Percentiles rank a stretch among this genome's conserved stretches.
Evolutionary conservation across 1,140 invertebrate genomes (phyloP).

Genomic region (Anastrepha obliqua): DNA sequence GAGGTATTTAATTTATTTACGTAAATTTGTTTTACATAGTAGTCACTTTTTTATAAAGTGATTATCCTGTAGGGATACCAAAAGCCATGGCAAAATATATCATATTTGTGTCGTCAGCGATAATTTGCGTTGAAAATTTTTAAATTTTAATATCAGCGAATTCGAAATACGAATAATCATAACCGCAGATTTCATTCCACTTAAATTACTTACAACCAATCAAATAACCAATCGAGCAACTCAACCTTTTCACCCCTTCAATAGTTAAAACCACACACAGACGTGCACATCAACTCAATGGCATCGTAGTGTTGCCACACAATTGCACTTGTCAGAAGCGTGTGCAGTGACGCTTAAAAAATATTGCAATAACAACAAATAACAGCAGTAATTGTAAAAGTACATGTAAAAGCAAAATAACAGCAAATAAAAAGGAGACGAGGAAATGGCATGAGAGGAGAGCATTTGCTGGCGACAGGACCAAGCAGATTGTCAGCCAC

Average conservation of each 20-base stretch:
- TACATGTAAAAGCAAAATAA: not conserved
- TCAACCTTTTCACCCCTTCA: not conserved
- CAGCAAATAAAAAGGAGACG: not conserved
- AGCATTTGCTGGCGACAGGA: not conserved
- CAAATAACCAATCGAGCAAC: not conserved
- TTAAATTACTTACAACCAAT: constrained; percentile 45
- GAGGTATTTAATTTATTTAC: too few species aligned
- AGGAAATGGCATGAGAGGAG: not conserved
- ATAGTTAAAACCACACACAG: not conserved
- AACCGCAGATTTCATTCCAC: not conserved
- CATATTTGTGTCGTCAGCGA: too few species aligned
- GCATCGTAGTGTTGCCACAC: constrained; percentile 27
- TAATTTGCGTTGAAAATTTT: too few species aligned
- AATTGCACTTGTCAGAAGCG: constrained; percentile 38
- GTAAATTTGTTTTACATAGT: too few species aligned
- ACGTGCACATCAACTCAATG: not conserved
- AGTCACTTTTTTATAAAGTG: too few species aligned
- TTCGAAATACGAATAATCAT: not conserved
- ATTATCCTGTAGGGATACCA: too few species aligned
- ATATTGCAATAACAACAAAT: not conserved
- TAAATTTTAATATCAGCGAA: not conserved
- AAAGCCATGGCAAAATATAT: too few species aligned
- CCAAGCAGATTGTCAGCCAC: constrained; percentile 2
- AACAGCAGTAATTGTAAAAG: not conserved
- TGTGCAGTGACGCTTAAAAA: constrained; percentile 3